Evolutionary conservation across 2,797 vertebrate genomes (phyloP), one percentile per base, ranked within the genome.

Genomic region (Otolemur crassicaudatus): DNA sequence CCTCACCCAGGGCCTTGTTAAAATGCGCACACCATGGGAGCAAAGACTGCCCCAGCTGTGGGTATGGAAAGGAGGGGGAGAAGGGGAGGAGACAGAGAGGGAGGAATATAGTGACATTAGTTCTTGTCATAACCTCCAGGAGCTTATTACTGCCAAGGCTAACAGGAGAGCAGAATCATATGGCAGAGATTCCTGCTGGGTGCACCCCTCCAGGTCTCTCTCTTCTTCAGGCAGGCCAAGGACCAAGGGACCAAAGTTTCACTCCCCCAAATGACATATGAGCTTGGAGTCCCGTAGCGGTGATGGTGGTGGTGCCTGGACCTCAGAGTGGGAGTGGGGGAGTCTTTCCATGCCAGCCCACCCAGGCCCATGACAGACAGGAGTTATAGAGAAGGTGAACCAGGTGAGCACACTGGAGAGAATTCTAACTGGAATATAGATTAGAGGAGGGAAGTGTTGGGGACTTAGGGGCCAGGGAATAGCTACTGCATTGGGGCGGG

Each of bases 131-230:
- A 81, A 58, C n/a, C 56, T 5, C 65, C 17, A 2, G 60, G 49
- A 85, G 19, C 16, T 1, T 94, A 87, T 67, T 96, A 98, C 98
- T 93, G 95, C 97, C 96, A 97, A 98, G 90, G 94, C 75, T 97
- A 96, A 95, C 97, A 86, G 37, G 72, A 40, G 22, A 14, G 2
- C 1, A 79, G 70, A 70, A 12, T 13, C 11, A 17, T 6, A 31
- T 63, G 31, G n/a, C 65, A 37, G 58, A 70, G 61, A 31, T 77
- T 53, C 76, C 65, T 29, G 20, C 37, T 75, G 29, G 29, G 4
- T 20, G 12, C 29, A 34, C 56, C 60, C 76, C 13, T 43, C 29
- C 72, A 25, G 20, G 60, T 29, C 60, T 58, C 40, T 27, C 17
- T 19, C 81, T 61, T 10, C 20, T 61, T 10, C 17, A 14, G 53